A percentile compares a stretch with the other conserved stretches of the same genome.
Conservation (phyloP, 1,140 invertebrate species). For the Pseudoatta argentina region DNA sequence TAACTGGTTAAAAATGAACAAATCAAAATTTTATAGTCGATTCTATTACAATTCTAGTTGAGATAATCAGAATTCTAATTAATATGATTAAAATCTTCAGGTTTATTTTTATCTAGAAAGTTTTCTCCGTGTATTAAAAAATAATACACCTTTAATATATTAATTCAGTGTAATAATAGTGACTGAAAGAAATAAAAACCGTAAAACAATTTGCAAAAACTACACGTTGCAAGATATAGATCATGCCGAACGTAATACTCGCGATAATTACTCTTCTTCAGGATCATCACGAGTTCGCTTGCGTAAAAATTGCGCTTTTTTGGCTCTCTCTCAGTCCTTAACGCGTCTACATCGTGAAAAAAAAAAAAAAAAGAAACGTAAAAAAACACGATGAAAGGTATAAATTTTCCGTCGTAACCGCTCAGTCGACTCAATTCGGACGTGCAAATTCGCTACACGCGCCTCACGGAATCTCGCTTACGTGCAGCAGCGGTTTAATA, state of each 20-base stretch:
- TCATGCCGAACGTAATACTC: not conserved
- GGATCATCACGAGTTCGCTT: not conserved
- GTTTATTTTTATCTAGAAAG: no score
- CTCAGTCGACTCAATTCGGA: not conserved
- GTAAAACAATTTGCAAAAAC: not conserved
- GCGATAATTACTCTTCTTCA: not conserved
- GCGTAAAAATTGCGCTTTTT: not conserved
- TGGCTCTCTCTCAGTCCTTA: not conserved
- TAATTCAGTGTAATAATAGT: no score
- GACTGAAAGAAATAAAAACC: no score
- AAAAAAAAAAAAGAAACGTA: not conserved
- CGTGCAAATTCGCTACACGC: not conserved
- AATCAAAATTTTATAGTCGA: no score
- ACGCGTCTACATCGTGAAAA: not conserved
- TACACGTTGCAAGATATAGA: not conserved
- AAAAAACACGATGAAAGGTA: not conserved
- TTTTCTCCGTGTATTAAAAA: no score
- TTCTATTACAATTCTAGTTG: no score
- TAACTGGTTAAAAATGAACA: no score
- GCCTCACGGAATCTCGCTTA: not conserved
- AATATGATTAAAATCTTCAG: no score
- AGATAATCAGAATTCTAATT: no score
- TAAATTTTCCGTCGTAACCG: slow-evolving; percentile 2
- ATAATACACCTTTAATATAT: no score
- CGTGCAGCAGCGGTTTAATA: not conserved